A percentile compares a stretch with the other conserved stretches of the same genome.
These are phyloP conservation scores for Augochlora pura DNA, from an alignment of 1,140 invertebrate genomes.

Conservation along the genomic window DNA sequence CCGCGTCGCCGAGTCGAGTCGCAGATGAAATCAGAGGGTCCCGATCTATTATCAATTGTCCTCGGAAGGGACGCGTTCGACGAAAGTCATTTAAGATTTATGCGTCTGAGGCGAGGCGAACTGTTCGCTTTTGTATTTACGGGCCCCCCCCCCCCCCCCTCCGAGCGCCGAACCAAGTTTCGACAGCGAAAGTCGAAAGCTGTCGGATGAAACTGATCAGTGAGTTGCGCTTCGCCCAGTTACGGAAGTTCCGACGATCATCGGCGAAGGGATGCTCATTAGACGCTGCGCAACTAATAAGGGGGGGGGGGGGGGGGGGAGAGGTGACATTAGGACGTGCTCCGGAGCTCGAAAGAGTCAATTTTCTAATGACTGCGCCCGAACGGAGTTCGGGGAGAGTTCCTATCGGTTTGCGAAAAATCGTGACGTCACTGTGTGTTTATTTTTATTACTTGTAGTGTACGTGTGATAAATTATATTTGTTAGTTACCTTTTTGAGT, in stretches of 20 bases:
- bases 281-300: not conserved
- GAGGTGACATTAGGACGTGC: not conserved
- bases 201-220: slow-evolving; percentile 22
- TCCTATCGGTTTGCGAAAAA: not conserved
- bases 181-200: slow-evolving; percentile 31
- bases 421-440: too few species aligned
- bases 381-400: not conserved
- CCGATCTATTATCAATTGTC: slow-evolving; percentile 53
- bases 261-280: slow-evolving; percentile 3
- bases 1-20: slow-evolving; percentile 17
- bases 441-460: too few species aligned
- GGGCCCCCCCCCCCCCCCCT: too few species aligned
- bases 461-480: too few species aligned
- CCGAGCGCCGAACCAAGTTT: slow-evolving; percentile 43
- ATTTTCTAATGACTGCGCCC: not conserved
- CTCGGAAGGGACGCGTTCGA: slow-evolving; percentile 18
- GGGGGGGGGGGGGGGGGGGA: too few species aligned
- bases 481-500: too few species aligned
- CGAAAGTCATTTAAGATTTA: slow-evolving; percentile 48
- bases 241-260: slow-evolving; percentile 20
- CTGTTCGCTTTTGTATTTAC: slow-evolving; percentile 32
- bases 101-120: slow-evolving; percentile 15
- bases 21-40: slow-evolving; percentile 23
- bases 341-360: not conserved
- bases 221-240: slow-evolving; percentile 37